Evolutionary conservation across 2,888 invertebrate species (phyloP), one percentile per base, ranked within the genome.

Genomic region (Elmis aenea): DNA sequence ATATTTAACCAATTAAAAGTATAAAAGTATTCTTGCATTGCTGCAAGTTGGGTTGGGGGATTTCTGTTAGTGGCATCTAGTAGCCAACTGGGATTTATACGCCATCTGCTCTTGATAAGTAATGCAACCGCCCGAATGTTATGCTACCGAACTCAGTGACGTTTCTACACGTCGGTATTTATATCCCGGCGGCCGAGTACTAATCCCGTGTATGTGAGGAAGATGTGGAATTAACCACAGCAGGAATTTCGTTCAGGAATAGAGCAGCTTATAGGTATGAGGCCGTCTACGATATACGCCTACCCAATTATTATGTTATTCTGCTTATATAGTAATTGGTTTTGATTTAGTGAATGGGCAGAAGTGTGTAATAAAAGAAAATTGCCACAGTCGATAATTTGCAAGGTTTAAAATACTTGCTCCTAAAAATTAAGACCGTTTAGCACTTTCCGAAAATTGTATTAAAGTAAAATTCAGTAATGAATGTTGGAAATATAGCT

Each of bases 11-110:
- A 36, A 41, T 41, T 41, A 41, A 41, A 41, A 41, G 28, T 41
- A 41, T 41, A 36, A 40, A 40, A 40, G 35, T 36, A 36, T 33
- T n/a, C n/a, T n/a, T n/a, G 34, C 34, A 42, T 38, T 42, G 33
- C 42, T 15, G 15, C 13, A 10, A 12, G 15, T 25, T 18, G 29
- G 44, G 45, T 45, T 34, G 38, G 45, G 42, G 37, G 34, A 38
- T 11, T 43, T 47, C 66, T 66, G 65, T 45, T 52, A 51, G 50
- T 63, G 66, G 60, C 66, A 64, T 64, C 62, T 60, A 64, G 64
- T 65, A 59, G 61, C 58, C 55, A 51, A 49, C 53, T 46, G 54
- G 59, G 62, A 65, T 66, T 65, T 66, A 66, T 66, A 61, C 58
- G 62, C 61, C 65, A 64, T 64, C 66, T 66, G 64, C 53, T 55